Conservation (phyloP, 1,140 invertebrate species). For the Hermatobates lingyangjiaoensis region DNA sequence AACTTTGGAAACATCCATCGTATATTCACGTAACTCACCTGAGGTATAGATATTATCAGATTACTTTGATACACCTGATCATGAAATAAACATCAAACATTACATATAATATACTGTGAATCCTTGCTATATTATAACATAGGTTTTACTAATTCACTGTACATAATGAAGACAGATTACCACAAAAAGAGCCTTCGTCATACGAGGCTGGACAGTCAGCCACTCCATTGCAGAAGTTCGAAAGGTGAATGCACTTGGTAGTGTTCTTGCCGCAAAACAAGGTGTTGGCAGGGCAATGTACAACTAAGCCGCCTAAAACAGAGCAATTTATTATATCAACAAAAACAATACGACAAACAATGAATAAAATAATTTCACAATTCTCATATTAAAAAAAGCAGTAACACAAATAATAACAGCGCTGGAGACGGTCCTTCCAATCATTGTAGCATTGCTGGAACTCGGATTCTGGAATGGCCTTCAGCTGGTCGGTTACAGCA, state of each 20-base stretch:
- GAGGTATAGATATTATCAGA: background rate
- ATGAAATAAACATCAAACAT: background rate
- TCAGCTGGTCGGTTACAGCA: too few species aligned
- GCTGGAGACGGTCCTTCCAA: background rate
- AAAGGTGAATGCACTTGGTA: constrained; percentile 28
- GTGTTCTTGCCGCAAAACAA: constrained; percentile 24
- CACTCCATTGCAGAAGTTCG: constrained; percentile 37
- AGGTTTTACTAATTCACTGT: background rate
- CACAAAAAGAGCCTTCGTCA: constrained; percentile 37
- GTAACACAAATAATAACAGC: background rate
- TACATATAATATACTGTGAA: background rate
- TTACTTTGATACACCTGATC: background rate
- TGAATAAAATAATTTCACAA: background rate
- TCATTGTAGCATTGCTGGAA: background rate
- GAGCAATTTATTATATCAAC: background rate
- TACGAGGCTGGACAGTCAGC: constrained; percentile 45
- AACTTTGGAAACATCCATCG: background rate
- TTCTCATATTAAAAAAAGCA: background rate
- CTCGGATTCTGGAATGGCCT: background rate
- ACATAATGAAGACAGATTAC: constrained; percentile 15
- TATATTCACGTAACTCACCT: background rate
- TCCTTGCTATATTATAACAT: background rate
- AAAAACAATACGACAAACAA: background rate
- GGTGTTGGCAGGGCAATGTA: constrained; percentile 19
- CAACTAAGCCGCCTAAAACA: background rate